Percentiles rank a stretch among this genome's conserved stretches.
phyloP scores from a whole-genome alignment of 2,888 invertebrate genomes.

The Ametastegia equiseti region DNA sequence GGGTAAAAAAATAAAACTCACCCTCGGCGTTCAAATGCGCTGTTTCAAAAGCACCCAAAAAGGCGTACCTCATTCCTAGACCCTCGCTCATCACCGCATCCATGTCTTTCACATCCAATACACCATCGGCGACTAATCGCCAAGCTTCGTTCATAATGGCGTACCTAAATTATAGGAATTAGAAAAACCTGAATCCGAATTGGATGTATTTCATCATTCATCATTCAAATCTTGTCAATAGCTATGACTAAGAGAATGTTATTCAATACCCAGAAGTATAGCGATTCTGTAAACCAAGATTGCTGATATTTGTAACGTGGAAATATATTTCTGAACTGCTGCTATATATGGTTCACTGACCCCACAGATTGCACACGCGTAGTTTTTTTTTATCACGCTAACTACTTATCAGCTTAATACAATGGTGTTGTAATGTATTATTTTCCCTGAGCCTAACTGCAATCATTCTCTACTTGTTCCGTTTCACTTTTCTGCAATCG shows the following conservation, averaged over 20 bases:
- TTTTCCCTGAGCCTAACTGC: not conserved
- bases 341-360: not conserved
- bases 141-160: conserved; percentile 95
- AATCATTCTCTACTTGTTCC: not conserved
- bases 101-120: conserved; percentile 92
- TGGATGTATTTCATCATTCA: not conserved
- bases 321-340: not conserved
- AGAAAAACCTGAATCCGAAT: too few relatives aligned
- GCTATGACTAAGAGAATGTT: not conserved
- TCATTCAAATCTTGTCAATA: not conserved
- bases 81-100: conserved; percentile 97
- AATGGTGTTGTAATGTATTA: not conserved
- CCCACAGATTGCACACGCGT: not conserved
- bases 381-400: not conserved
- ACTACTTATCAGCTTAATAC: too few relatives aligned
- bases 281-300: not conserved
- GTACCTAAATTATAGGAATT: conserved; percentile 84
- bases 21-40: conserved; percentile 97
- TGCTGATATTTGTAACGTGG: not conserved
- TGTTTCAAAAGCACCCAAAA: conserved; percentile 95
- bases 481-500: too few relatives aligned
- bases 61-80: conserved; percentile 96
- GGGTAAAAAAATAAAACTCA: conserved; percentile 76
- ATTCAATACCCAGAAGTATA: not conserved
- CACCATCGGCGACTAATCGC: conserved; percentile 89